phyloP scores from a whole-genome alignment of 1,140 invertebrate genomes.

The Metopolophium dirhodum region DNA sequence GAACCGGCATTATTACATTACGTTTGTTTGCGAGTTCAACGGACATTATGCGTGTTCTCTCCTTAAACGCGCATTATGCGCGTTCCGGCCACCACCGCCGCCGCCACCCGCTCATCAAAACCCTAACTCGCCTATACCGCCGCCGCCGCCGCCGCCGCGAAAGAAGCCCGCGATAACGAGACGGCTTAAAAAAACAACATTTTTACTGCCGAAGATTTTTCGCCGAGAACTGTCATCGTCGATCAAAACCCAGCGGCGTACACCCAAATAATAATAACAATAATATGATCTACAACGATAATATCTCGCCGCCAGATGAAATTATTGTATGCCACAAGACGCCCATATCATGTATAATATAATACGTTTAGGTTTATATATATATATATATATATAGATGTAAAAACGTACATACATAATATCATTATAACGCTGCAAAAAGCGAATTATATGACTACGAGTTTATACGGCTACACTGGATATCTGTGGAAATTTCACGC shows the following conservation, averaged over 20 bases:
- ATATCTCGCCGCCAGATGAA: too few species aligned
- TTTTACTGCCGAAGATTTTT: background rate
- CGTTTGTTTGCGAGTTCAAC: conserved; percentile 37
- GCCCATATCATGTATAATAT: too few species aligned
- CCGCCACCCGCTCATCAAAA: background rate
- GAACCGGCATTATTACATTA: conserved; percentile 8
- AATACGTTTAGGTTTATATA: too few species aligned
- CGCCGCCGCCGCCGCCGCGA: background rate
- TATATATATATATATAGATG: too few species aligned
- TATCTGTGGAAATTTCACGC: background rate
- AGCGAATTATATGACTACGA: background rate
- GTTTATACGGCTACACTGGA: background rate
- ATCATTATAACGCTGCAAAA: background rate
- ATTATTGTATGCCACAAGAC: too few species aligned
- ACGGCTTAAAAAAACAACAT: background rate
- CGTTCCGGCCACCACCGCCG: background rate
- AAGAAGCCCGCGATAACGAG: background rate
- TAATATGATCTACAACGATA: too few species aligned
- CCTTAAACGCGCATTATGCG: background rate
- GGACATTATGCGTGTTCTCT: background rate
- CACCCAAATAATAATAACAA: too few species aligned
- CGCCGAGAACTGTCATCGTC: background rate
- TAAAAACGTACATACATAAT: too few species aligned
- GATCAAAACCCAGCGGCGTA: background rate
- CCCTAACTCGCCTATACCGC: background rate